A percentile compares a stretch with the other conserved stretches of the same genome.
These are phyloP conservation scores for Microtus oregoni DNA, from an alignment of 2,113 vertebrate genomes.

Conservation along the genomic window DNA sequence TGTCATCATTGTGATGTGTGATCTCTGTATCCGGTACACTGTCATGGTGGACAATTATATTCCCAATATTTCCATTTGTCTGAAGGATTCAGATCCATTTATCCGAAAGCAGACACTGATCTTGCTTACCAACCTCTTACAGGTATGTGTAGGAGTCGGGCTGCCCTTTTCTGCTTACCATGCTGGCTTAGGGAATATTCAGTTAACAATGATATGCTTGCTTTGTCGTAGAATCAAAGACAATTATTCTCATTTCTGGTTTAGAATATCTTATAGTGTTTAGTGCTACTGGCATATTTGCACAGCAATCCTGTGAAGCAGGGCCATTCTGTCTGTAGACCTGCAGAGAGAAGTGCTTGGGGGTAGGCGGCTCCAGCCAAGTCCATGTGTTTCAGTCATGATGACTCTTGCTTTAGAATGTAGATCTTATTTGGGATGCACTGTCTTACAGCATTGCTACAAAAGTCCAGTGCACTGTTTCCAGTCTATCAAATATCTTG, in stretches of 20 bases:
- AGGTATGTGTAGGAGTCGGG: slow-evolving; percentile 85
- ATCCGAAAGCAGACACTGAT: slow-evolving; percentile 95
- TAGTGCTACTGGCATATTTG: background rate
- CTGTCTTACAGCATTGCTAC: background rate
- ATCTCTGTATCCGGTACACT: slow-evolving; percentile 95
- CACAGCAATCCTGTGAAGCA: background rate
- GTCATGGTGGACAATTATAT: slow-evolving; percentile 93
- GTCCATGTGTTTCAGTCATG: background rate
- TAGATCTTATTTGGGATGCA: background rate
- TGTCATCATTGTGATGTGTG: slow-evolving; percentile 92
- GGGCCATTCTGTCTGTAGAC: background rate
- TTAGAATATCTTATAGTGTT: background rate
- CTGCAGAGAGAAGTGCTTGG: background rate
- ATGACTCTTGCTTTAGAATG: background rate
- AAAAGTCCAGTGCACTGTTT: background rate
- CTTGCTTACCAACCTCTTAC: slow-evolving; percentile 96
- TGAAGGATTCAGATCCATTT: slow-evolving; percentile 89
- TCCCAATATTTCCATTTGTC: slow-evolving; percentile 92
- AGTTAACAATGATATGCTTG: background rate
- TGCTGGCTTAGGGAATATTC: background rate
- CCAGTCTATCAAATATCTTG: background rate
- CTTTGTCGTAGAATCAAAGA: background rate
- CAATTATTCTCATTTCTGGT: background rate
- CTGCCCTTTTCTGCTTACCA: background rate
- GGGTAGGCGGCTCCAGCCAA: background rate